Conservation (phyloP, 2,888 invertebrate genomes). For the Drosophila macrospina region DNA sequence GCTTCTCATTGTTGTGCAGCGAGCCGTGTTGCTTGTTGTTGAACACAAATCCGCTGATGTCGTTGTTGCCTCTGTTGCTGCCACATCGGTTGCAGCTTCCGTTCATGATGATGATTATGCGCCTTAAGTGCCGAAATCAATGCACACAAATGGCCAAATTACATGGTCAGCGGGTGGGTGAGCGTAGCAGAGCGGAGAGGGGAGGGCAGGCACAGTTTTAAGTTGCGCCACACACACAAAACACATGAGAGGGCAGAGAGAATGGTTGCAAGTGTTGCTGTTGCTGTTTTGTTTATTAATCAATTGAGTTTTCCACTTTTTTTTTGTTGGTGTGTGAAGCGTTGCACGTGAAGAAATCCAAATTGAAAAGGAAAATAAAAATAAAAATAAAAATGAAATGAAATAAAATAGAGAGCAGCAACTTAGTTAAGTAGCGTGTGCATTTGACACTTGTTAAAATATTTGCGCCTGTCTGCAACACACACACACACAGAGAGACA, state of each 20-base stretch:
- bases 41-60: constrained; percentile 62
- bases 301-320: constrained; percentile 48
- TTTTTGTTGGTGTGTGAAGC: constrained; percentile 39
- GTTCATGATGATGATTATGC: constrained; percentile 71
- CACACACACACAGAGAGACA: constrained; percentile 24
- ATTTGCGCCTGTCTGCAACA: constrained; percentile 82
- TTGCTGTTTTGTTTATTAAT: constrained; percentile 74
- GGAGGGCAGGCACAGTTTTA: no score
- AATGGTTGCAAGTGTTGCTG: constrained; percentile 56
- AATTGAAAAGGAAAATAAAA: constrained; percentile 37
- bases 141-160: constrained; percentile 83
- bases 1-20: constrained; percentile 68
- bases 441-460: constrained; percentile 86
- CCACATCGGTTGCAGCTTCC: constrained; percentile 24
- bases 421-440: constrained; percentile 85
- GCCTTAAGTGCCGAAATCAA: constrained; percentile 83
- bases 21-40: constrained; percentile 68
- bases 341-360: constrained; percentile 42
- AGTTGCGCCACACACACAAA: neutral
- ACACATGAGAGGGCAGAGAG: neutral
- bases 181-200: neutral
- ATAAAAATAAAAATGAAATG: constrained; percentile 2
- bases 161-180: constrained; percentile 60
- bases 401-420: constrained; percentile 20
- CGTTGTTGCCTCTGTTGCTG: constrained; percentile 10